Conservation (phyloP, 2,888 invertebrate species). For the Caradrina clavipalpis region DNA sequence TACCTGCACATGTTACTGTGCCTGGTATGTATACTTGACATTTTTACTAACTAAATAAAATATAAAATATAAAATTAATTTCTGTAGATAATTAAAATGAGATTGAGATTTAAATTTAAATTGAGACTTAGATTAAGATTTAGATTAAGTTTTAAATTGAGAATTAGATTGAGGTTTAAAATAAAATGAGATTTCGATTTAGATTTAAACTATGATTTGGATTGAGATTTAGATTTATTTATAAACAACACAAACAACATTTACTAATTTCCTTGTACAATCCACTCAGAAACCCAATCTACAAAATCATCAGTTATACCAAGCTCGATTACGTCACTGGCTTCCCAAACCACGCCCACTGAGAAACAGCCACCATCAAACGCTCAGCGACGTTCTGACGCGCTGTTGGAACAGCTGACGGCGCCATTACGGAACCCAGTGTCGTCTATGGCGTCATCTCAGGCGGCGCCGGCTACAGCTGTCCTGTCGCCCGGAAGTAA, state of each 20-base stretch:
- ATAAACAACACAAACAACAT: too few relatives aligned
- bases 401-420: slow-evolving; percentile 85
- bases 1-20: slow-evolving; percentile 90
- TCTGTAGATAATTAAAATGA: too few relatives aligned
- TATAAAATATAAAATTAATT: too few relatives aligned
- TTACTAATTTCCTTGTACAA: background rate
- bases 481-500: slow-evolving; percentile 81
- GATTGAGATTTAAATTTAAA: too few relatives aligned
- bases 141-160: too few relatives aligned
- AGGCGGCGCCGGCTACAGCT: slow-evolving; percentile 69
- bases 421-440: slow-evolving; percentile 82
- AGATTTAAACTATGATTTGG: too few relatives aligned
- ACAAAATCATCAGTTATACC: slow-evolving; percentile 84
- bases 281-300: slow-evolving; percentile 78
- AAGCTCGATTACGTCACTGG: slow-evolving; percentile 83
- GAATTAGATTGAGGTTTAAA: too few relatives aligned
- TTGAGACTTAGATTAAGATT: too few relatives aligned
- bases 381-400: slow-evolving; percentile 86
- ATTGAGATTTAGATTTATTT: too few relatives aligned
- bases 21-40: slow-evolving; percentile 77
- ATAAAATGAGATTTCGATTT: too few relatives aligned
- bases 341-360: slow-evolving; percentile 79
- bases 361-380: slow-evolving; percentile 84
- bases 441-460: slow-evolving; percentile 73
- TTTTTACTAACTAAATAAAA: background rate